Percentiles rank a stretch among this genome's conserved stretches.
Evolutionary conservation across 2,113 vertebrate species (phyloP).

Genomic region (Polypterus bichir): DNA sequence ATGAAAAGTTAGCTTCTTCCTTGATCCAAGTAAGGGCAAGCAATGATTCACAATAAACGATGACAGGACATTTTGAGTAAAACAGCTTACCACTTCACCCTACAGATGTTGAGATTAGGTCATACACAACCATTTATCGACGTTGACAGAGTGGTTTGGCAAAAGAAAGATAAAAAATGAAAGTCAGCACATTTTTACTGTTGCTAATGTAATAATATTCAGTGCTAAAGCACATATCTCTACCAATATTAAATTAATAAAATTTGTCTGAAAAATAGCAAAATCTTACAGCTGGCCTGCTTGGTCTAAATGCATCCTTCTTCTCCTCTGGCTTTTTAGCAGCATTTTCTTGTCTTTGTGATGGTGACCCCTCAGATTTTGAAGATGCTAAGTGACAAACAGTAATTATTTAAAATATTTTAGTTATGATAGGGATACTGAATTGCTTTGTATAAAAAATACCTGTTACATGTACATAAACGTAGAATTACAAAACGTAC

Average conservation of each 20-base stretch:
- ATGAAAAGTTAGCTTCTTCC: too few relatives aligned
- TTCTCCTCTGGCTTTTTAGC: slow-evolving; percentile 82
- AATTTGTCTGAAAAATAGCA: neutral
- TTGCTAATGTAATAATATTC: neutral
- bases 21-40: neutral
- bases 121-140: slow-evolving; percentile 21
- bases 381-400: slow-evolving; percentile 62
- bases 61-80: neutral
- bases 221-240: too few relatives aligned
- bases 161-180: slow-evolving; percentile 5
- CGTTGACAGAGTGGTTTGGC: slow-evolving; percentile 7
- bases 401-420: too few relatives aligned
- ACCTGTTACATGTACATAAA: too few relatives aligned
- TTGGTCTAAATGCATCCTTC: slow-evolving; percentile 70
- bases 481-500: too few relatives aligned
- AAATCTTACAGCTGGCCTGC: slow-evolving; percentile 74
- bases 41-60: neutral
- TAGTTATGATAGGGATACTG: too few relatives aligned
- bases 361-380: slow-evolving; percentile 84
- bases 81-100: slow-evolving; percentile 47
- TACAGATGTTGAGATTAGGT: slow-evolving; percentile 28
- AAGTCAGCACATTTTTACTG: slow-evolving; percentile 11
- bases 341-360: slow-evolving; percentile 71
- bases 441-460: too few relatives aligned
- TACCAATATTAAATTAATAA: too few relatives aligned